Base-by-base conservation (phyloP, 2,888 invertebrate species). In the Rhimphoctona megacephalus region DNA sequence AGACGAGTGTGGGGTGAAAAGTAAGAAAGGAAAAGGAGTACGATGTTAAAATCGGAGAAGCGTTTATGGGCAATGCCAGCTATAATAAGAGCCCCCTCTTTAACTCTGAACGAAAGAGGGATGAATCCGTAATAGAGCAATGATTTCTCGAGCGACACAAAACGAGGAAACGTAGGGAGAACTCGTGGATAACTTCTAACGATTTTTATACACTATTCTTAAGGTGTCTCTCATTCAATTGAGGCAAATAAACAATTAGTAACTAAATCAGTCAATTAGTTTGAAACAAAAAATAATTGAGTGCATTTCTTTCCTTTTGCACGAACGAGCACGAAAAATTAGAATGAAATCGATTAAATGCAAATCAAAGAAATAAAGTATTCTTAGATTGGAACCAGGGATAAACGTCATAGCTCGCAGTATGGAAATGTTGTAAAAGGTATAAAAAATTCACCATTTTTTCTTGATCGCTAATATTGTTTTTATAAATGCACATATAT, bases 111-210 rank as follows among this genome's bases (percentile, higher is more conserved):
- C 78, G 81, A 81, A 76, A 67, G 73, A 70, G 70, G 80, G 86
- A 83, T 86, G 86, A 86, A 86, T 81, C 70, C 67, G 52, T 70
- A 83, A 86, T 86, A 76, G 83, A 73, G 79, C 83, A 83, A 83
- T 83, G 83, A 83, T 80, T 81, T 72, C 77, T 80, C 25, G 49
- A 76, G 70, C 70, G 70, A 79, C 69, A 70, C 14, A 30, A 49
- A 83, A 66, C 74, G 80, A 78, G 64, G 74, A 83, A 83, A 66
- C 43, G 76, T 69, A 25, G 39, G 46, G 52, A 61, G 67, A 84
- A 54, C 57, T 79, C 74, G 43, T 57, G 36, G 61, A 72, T 22
- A 74, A 83, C 78, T 83, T 86, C 72, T 67, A 73, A 74, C 22
- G 67, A 64, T 82, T 82, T 76, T 39, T 76, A 69, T 73, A 67